Conservation (phyloP, 2,113 vertebrate genomes). For the Laterallus jamaicensis region DNA sequence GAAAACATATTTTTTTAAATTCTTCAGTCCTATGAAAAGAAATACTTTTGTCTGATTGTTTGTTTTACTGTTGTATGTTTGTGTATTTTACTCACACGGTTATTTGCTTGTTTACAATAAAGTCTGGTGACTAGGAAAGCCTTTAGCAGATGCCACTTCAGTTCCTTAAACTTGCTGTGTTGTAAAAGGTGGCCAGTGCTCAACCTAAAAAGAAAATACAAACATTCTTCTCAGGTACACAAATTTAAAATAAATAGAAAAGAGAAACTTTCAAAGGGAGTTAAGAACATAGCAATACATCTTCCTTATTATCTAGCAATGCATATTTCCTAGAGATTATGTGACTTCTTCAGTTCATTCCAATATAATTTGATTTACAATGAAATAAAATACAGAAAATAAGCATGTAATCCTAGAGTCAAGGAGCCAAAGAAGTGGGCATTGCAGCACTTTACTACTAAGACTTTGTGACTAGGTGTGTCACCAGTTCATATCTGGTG, state of each 20-base stretch:
- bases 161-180: not conserved
- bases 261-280: not conserved
- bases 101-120: not conserved
- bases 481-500: not conserved
- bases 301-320: not conserved
- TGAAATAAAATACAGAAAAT: not conserved
- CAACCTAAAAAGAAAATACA: not conserved
- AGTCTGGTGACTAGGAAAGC: not conserved
- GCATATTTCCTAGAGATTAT: not conserved
- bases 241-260: not conserved
- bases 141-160: not conserved
- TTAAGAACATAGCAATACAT: not conserved
- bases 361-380: not conserved
- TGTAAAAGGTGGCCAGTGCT: not conserved
- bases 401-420: not conserved
- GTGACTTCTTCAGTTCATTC: not conserved
- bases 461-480: not conserved
- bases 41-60: not conserved
- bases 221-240: not conserved
- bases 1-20: not conserved
- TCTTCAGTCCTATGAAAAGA: not conserved
- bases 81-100: not conserved
- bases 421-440: not conserved
- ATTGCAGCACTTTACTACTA: not conserved
- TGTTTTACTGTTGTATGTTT: not conserved